Percentiles rank a stretch among this genome's conserved stretches.
These are phyloP conservation scores for Marisa cornuarietis DNA, from an alignment of 1,140 invertebrate species.

Conservation along the genomic window DNA sequence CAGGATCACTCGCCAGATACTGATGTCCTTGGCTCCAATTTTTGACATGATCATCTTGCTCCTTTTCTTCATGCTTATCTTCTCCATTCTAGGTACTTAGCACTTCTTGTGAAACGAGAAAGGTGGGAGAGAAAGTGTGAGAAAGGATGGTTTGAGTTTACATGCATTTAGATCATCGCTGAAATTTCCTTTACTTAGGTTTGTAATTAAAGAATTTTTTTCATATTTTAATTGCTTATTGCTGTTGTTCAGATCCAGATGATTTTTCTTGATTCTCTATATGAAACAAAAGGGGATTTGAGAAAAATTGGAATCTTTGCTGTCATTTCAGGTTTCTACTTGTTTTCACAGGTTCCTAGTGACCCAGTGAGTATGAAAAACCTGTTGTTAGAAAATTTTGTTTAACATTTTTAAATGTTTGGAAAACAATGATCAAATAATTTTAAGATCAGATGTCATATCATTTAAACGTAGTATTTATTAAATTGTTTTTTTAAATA, in stretches of 20 bases:
- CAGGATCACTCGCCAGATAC: conserved; percentile 69
- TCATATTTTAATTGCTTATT: neutral
- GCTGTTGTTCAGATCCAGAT: no score
- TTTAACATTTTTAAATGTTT: no score
- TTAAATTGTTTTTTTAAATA: no score
- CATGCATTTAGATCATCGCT: neutral
- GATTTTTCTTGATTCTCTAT: no score
- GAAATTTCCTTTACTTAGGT: no score
- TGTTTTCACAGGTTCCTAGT: conserved; percentile 77
- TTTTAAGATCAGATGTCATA: neutral
- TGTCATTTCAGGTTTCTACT: conserved; percentile 75
- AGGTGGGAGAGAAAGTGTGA: neutral
- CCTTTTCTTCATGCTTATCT: conserved; percentile 87
- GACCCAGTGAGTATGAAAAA: conserved; percentile 70
- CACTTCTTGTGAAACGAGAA: neutral
- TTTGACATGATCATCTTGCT: conserved; percentile 87
- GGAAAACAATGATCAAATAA: no score
- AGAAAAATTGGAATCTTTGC: neutral
- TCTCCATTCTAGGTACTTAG: conserved; percentile 74
- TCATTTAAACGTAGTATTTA: neutral
- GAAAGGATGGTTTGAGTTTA: neutral
- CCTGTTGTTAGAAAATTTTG: neutral
- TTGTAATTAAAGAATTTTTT: no score
- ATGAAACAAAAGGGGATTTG: no score
- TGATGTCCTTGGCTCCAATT: conserved; percentile 88